phyloP scores from a whole-genome alignment of 2,888 invertebrate genomes.

The Hyalella azteca region DNA sequence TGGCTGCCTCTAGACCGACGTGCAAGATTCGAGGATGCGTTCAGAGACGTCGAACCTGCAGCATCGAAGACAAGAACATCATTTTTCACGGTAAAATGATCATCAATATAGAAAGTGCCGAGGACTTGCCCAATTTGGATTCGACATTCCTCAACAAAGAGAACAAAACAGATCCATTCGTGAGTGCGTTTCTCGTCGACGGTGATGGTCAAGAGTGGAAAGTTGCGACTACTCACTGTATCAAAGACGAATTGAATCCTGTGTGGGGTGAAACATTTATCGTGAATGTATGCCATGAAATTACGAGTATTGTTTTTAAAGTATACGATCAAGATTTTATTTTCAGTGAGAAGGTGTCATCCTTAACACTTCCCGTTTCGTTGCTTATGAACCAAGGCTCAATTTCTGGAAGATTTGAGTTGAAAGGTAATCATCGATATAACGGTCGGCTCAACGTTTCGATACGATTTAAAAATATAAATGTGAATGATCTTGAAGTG shows the following conservation, averaged over 20 bases:
- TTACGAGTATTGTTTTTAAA: slow-evolving; percentile 7
- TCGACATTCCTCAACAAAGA: slow-evolving; percentile 28
- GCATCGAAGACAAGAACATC: not conserved
- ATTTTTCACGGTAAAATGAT: slow-evolving; percentile 38
- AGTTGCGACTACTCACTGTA: slow-evolving; percentile 57
- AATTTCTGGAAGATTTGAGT: slow-evolving; percentile 34
- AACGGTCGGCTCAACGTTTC: not conserved
- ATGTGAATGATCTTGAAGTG: slow-evolving; percentile 28
- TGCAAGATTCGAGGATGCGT: not conserved
- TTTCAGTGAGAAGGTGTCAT: slow-evolving; percentile 35
- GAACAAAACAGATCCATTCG: slow-evolving; percentile 58
- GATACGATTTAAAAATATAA: slow-evolving; percentile 11
- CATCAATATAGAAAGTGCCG: slow-evolving; percentile 26
- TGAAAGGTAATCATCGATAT: slow-evolving; percentile 21
- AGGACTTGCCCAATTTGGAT: slow-evolving; percentile 41
- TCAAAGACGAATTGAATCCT: slow-evolving; percentile 59
- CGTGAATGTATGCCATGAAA: slow-evolving; percentile 40
- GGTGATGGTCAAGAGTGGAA: slow-evolving; percentile 58
- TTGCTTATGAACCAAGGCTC: not conserved
- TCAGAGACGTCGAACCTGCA: not conserved
- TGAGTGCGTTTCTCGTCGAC: slow-evolving; percentile 58
- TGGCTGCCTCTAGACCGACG: not conserved
- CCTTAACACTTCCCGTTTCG: slow-evolving; percentile 16
- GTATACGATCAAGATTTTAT: slow-evolving; percentile 40
- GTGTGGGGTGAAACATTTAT: slow-evolving; percentile 59